Evolutionary conservation across 2,797 vertebrate genomes (phyloP).

Genomic region (Falco rusticolus): DNA sequence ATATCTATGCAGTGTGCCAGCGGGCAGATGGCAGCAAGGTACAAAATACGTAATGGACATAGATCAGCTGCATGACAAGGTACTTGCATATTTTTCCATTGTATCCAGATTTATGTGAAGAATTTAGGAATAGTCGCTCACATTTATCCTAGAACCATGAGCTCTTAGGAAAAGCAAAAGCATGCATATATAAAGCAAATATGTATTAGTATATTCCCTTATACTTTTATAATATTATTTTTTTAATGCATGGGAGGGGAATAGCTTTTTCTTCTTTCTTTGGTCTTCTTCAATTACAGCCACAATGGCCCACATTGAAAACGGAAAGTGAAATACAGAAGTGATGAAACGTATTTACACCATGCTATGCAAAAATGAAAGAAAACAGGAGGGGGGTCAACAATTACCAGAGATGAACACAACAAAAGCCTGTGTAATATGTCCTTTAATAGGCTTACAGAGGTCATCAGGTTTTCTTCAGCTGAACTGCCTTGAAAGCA

Average conservation of each 20-base stretch:
- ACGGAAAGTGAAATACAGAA: not conserved
- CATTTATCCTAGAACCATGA: not conserved
- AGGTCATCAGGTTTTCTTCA: not conserved
- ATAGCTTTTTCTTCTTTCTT: not conserved
- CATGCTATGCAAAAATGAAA: not conserved
- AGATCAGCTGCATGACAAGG: not conserved
- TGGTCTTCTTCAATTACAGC: not conserved
- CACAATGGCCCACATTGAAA: not conserved
- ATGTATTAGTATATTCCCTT: not conserved
- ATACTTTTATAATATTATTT: not conserved
- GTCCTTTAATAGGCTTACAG: not conserved
- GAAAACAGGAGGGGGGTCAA: not conserved
- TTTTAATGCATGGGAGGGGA: not conserved
- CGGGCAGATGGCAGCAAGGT: constrained; percentile 43
- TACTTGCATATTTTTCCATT: not conserved
- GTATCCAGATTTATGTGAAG: not conserved
- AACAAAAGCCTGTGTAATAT: not conserved
- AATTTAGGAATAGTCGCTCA: not conserved
- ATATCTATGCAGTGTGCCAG: not conserved
- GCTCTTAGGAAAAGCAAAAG: not conserved
- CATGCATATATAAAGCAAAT: not conserved
- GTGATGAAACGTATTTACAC: not conserved
- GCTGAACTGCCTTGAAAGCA: not conserved
- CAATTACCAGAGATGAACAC: not conserved
- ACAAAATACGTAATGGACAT: not conserved